Percentiles rank a stretch among this genome's conserved stretches.
phyloP scores from a whole-genome alignment of 2,888 invertebrate species.

The Philaethria dido region DNA sequence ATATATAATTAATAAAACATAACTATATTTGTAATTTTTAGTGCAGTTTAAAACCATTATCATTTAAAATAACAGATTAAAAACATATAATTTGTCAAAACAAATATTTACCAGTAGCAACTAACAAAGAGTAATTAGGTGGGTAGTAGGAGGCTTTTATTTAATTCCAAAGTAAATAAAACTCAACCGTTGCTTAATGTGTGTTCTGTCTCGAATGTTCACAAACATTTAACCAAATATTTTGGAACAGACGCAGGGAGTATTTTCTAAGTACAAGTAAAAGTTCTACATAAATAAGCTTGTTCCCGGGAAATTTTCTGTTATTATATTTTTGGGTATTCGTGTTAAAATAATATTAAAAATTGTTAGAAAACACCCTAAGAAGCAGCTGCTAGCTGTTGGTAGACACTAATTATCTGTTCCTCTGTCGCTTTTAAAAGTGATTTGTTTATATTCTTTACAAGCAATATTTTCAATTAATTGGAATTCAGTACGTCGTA shows the following conservation, averaged over 20 bases:
- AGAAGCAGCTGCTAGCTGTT: too few species aligned
- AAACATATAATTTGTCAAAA: not conserved
- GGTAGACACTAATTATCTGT: too few species aligned
- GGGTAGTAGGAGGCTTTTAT: slow-evolving; percentile 6
- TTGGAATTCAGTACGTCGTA: too few species aligned
- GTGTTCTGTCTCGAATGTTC: slow-evolving; percentile 27
- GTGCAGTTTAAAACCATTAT: not conserved
- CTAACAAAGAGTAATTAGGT: slow-evolving; percentile 2
- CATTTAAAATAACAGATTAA: not conserved
- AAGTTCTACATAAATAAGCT: not conserved
- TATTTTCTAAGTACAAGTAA: slow-evolving; percentile 9
- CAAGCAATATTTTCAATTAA: too few species aligned
- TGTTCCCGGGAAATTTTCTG: not conserved
- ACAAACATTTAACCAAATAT: slow-evolving; percentile 26
- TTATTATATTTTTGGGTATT: not conserved
- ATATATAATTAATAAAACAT: too few species aligned
- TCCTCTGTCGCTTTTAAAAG: too few species aligned
- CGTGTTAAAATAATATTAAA: not conserved
- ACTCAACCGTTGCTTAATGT: slow-evolving; percentile 15
- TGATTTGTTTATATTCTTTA: too few species aligned
- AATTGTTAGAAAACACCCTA: not conserved
- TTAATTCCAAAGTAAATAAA: slow-evolving; percentile 24
- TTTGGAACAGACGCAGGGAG: not conserved
- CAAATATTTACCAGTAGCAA: not conserved
- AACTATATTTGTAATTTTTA: too few species aligned